Evolutionary conservation across 2,797 vertebrate genomes (phyloP), one percentile per base, ranked within the genome.

Genomic region (Chloroceryle inda): DNA sequence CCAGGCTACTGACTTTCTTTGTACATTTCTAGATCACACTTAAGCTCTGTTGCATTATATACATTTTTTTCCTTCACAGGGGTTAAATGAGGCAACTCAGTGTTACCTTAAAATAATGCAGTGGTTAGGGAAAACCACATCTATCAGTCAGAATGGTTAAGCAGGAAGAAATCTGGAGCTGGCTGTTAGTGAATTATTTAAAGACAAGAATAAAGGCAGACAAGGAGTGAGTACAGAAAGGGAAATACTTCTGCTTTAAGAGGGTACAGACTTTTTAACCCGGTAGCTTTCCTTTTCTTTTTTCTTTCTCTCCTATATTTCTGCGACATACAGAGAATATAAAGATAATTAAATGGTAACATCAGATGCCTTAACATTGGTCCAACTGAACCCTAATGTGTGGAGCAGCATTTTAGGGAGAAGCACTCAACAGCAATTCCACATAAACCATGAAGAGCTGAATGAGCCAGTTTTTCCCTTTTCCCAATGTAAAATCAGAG

Each of bases 151-250:
- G 93, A 81, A 85, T 12, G 26, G 68, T 62, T 96, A 92, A 93
- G 78, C 61, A 89, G 75, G 61, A 93, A 85, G 81, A 96, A 95
- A 89, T 85, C 75, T 92, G 91, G 78, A 96, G 94, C 84, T 96
- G 67, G 67, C 74, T 91, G 78, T 59, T 91, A 88, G 56, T 96
- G 83, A 96, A 95, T 94, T 96, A 96, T 96, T 97, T 90, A 96
- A 75, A 75, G 55, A 82, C 27, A 90, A 90, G 59, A 93, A 79
- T 77, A 86, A 93, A 63, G 37, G 74, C 74, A 93, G 50, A 58
- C 29, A 90, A 85, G 38, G 45, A 92, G 53, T 3, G 13, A 93
- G 24, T 42, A 94, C 50, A 67, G 58, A 83, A 89, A 78, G 49
- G 14, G 58, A 95, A 92, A 88, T 47, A 72, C 10, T 84, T 86